Base-by-base conservation (phyloP, 1,140 invertebrate genomes). In the Pinna nobilis region DNA sequence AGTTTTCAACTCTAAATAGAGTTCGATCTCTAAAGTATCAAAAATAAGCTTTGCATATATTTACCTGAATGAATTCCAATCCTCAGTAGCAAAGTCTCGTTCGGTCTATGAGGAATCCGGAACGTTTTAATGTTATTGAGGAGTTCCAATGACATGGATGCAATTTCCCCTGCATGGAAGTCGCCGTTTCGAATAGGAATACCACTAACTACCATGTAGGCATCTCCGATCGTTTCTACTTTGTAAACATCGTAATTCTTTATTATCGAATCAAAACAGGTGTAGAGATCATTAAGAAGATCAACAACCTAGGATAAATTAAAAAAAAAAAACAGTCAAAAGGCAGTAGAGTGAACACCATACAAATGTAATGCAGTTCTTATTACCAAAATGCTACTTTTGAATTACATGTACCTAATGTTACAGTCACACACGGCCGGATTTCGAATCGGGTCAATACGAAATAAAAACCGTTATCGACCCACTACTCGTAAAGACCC, bases 41-140 rank as follows among this genome's bases (percentile, higher is more conserved):
- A n/a, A n/a, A n/a, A n/a, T n/a, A n/a, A n/a, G n/a, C n/a, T n/a
- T n/a, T n/a, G 11, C 25, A 20, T 53, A 23, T 18, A 86, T 59
- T 73, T 76, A 96, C 96, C 96, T 81, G 96, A 95, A 83, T 98
- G 96, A 78, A 98, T 94, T 71, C 97, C 97, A 85, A 99, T 98
- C 77, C 98, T 90, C 1, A 98, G 92, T 88, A 94, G 93, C 15
- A 97, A 90, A 73, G 94, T 92, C 75, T 94, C 94, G 23, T 95
- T 93, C 1, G 94, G 95, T 70, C 93, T 92, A 82, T 98, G 96
- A 30, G 93, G 91, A 49, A 98, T 95, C 1, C 92, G 94, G 84
- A 97, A 98, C 4, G 93, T 93, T 77, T 93, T 92, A 1, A 97
- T 94, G 0, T 94, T 94, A 74, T 94, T 93, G 1, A 97, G 89